Base-by-base conservation (phyloP, 2,797 vertebrate species). In the Sebastes flavidus region DNA sequence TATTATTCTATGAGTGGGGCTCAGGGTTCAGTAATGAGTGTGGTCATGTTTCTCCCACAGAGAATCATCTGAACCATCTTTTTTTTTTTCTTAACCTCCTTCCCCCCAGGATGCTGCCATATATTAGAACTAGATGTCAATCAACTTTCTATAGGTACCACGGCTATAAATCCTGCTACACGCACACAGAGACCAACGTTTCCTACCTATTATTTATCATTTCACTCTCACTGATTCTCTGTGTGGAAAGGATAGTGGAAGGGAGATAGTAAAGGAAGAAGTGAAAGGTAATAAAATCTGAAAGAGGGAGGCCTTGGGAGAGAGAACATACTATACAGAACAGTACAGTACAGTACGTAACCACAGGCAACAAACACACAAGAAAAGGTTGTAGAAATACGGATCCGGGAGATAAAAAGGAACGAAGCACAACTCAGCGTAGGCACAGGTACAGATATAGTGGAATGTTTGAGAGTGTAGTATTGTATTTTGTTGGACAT, bases 61-160 rank as follows among this genome's bases (percentile, higher is more conserved):
- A 66, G 59, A 58, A 76, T 25, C 16, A 32, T 75, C 52, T 34
- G 34, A 75, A 68, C 36, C 56, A 46, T 61, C 22, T 61, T 16
- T 20, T 65, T 49, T 61, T 34, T 61, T 29, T 49, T 42, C 6
- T 62, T 34, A 56, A 13, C 52, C 58, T 27, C 14, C 32, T 55
- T 67, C 25, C 36, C 22, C 22, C 49, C 30, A 49, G 20, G 25
- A 72, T 58, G 42, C 27, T 66, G 30, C 46, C 2, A 5, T 59
- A 55, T 71, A 60, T 77, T 65, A 78, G 36, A 54, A 8, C 42
- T 29, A 49, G 36, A 77, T 72, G 75, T 80, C 32, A 85, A 42
- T 77, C 49, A 55, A 20, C 34, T 60, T 65, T 63, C 34, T 65
- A 25, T 29, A 59, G 36, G 14, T 27, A 9, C 12, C 3, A 4